These are phyloP conservation scores for Idaea biselata DNA, from an alignment of 2,888 invertebrate species.

Conservation along the genomic window DNA sequence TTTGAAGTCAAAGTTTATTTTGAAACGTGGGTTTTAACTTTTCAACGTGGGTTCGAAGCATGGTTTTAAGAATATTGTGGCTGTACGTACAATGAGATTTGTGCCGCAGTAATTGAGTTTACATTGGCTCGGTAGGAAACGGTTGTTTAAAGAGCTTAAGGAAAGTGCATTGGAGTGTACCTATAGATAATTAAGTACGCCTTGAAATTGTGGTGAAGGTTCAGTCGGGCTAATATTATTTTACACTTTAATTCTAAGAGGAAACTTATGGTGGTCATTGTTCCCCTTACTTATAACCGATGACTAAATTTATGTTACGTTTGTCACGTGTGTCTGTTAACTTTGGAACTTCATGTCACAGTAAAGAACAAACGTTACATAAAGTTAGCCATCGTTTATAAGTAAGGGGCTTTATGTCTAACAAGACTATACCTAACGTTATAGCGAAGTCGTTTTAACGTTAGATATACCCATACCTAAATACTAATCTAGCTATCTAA, in stretches of 20 bases:
- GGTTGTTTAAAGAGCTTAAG: slow-evolving; percentile 10
- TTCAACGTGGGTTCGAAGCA: slow-evolving; percentile 20
- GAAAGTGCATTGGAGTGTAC: slow-evolving; percentile 17
- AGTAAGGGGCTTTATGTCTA: no score
- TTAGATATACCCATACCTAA: no score
- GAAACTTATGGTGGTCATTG: neutral
- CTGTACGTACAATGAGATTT: slow-evolving; percentile 11
- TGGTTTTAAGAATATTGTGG: slow-evolving; percentile 9
- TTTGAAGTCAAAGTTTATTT: slow-evolving; percentile 21
- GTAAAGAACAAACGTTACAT: no score
- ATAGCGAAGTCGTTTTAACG: no score
- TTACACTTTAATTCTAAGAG: neutral
- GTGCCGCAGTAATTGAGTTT: neutral
- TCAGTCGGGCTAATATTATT: neutral
- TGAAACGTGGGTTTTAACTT: slow-evolving; percentile 17
- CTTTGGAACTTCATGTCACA: no score
- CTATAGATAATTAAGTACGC: neutral
- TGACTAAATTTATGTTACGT: no score
- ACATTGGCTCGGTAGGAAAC: slow-evolving; percentile 8
- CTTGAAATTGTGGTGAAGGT: neutral
- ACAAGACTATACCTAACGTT: no score
- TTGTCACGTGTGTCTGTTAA: no score
- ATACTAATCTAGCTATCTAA: no score
- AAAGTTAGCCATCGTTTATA: no score
- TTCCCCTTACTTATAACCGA: no score